Percentiles rank a stretch among this genome's conserved stretches.
Evolutionary conservation across 2,888 invertebrate species (phyloP).

Genomic region (Nomada ferruginata): DNA sequence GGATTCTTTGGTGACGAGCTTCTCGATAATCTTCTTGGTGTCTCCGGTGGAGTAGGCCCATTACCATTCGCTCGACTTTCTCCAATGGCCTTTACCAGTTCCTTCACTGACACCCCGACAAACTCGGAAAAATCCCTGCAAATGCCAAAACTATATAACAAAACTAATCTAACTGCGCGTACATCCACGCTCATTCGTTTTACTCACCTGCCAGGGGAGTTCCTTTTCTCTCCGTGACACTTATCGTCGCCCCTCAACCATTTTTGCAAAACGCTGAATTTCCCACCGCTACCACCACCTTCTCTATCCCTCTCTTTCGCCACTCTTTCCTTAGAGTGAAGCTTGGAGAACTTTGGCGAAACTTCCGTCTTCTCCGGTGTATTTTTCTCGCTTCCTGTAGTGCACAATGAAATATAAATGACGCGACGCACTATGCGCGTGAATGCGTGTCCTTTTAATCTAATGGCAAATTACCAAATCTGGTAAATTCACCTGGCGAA

Average conservation of each 20-base stretch:
- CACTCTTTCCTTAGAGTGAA: conserved; percentile 77
- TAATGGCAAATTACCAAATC: conserved; percentile 14
- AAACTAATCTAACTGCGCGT: conserved; percentile 41
- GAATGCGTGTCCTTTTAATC: neutral
- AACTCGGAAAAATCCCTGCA: conserved; percentile 86
- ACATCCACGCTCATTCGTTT: conserved; percentile 1
- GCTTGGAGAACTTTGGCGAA: conserved; percentile 77
- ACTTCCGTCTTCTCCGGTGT: conserved; percentile 77
- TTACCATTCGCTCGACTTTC: conserved; percentile 92
- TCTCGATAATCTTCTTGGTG: conserved; percentile 86
- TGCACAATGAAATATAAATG: neutral
- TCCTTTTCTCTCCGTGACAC: conserved; percentile 79
- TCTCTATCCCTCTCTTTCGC: conserved; percentile 77
- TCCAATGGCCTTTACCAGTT: conserved; percentile 90
- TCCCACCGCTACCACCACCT: conserved; percentile 79
- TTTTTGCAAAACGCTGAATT: conserved; percentile 86
- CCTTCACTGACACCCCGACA: conserved; percentile 89
- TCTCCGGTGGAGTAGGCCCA: conserved; percentile 89
- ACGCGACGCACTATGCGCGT: neutral
- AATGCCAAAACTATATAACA: conserved; percentile 42
- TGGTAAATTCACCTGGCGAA: conserved; percentile 70
- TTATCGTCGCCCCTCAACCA: conserved; percentile 86
- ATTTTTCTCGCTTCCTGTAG: conserved; percentile 75
- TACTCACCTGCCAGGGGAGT: conserved; percentile 80
- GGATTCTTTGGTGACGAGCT: conserved; percentile 85